Conservation (phyloP, 2,113 vertebrate species). For the Lophotis ruficrista region DNA sequence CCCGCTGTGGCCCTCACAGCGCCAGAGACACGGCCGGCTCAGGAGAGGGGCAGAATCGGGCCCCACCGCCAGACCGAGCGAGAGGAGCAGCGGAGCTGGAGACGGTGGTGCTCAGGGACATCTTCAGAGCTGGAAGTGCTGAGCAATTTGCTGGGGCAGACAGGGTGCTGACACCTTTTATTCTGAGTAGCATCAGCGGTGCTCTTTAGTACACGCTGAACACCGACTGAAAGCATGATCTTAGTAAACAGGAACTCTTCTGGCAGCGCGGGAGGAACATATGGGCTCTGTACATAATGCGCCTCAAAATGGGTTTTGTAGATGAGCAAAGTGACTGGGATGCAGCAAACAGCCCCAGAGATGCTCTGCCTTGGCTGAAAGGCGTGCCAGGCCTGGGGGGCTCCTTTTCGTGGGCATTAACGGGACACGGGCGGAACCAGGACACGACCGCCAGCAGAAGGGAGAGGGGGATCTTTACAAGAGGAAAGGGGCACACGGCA, state of each 20-base stretch:
- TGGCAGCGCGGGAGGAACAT: constrained; percentile 24
- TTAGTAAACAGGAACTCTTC: constrained; percentile 1
- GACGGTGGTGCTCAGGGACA: accelerated
- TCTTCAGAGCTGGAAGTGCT: neutral
- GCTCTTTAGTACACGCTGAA: neutral
- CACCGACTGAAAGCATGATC: neutral
- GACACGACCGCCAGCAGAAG: accelerated
- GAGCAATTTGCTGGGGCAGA: neutral
- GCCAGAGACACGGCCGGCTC: neutral
- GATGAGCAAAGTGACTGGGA: neutral
- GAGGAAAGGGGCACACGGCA: neutral
- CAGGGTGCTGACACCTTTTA: constrained; percentile 35
- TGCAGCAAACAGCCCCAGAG: neutral
- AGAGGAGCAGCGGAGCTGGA: neutral
- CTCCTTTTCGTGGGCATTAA: neutral
- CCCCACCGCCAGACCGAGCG: accelerated
- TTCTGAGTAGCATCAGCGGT: neutral
- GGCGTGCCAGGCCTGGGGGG: neutral
- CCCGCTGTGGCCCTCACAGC: too few relatives aligned
- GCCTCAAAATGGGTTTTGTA: neutral
- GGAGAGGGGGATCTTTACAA: neutral
- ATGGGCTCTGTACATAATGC: neutral
- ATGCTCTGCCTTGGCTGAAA: accelerated
- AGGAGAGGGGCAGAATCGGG: neutral
- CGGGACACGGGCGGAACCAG: neutral